Percentiles rank a stretch among this genome's conserved stretches.
These are phyloP conservation scores for Eleutherodactylus coqui DNA, from an alignment of 2,797 vertebrate genomes.

Conservation along the genomic window DNA sequence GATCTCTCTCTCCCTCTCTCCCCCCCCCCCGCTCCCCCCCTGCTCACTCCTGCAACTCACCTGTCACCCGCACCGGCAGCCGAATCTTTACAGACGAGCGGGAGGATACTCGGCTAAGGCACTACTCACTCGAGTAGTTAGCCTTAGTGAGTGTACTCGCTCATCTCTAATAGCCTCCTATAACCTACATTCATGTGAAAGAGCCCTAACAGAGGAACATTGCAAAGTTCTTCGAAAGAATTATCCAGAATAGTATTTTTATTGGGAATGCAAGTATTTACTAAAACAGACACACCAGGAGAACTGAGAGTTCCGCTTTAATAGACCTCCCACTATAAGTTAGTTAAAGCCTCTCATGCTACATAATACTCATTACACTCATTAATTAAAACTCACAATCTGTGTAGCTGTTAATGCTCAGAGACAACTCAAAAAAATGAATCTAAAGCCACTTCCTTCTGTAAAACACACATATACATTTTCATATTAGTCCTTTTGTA, in stretches of 20 bases:
- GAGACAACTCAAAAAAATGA: not conserved
- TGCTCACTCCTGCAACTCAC: no score
- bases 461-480: not conserved
- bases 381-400: not conserved
- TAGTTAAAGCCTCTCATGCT: slow-evolving; percentile 75
- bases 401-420: not conserved
- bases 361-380: slow-evolving; percentile 72
- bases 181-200: no score
- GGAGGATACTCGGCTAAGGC: no score
- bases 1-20: no score
- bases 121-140: no score
- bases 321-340: not conserved
- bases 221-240: not conserved
- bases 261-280: not conserved
- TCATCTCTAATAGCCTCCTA: no score
- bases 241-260: not conserved
- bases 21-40: no score
- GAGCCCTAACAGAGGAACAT: not conserved
- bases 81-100: no score
- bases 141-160: no score
- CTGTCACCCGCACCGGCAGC: no score
- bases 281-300: no score
- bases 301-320: not conserved
- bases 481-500: not conserved
- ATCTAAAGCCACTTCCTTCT: not conserved